Base-by-base conservation (phyloP, 1,140 invertebrate species). In the Dolichoris vasculosae region DNA sequence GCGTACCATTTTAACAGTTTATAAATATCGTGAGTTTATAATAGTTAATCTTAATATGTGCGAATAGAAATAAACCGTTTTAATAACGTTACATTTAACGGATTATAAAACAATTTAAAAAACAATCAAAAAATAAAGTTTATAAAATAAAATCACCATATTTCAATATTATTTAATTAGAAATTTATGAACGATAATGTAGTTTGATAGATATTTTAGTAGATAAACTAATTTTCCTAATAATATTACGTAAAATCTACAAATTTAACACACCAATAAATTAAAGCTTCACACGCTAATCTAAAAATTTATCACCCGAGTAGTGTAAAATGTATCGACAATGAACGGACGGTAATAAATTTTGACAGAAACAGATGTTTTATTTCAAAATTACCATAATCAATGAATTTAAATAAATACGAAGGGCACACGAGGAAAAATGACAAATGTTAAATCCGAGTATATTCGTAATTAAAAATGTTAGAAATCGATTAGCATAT, bases 391-490 rank as follows among this genome's bases (percentile, higher is more conserved):
- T 59, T 59, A 26, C 23, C 9, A 4, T 4, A 1, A 26, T 26
- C 26, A 13, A 4, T 26, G 3, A 59, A 9, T 26, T 26, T 59
- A 26, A 20, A 9, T 59, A 26, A 17, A 59, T 59, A 26, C 3
- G 23, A 26, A 59, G 9, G 23, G 6, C 23, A 23, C 7, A 23
- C 9, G 9, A 59, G 9, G 1, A 59, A 26, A 59, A 13, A 1
- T 26, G 43, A 73, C 26, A 73, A 4, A 73, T 2, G 6, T 43
- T n/a, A 73, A 38, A 30, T 35, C 2, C n/a, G 11, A n/a, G 26
- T 46, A 23, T n/a, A 32, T 73, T 83, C 32, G 35, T 63, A 43
- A 43, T 75, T 43, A 43, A 83, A 76, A 83, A 83, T 64, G 76
- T 26, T 20, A 40, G 20, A 51, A 83, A 83, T 83, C 71, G 55